Percentiles rank a stretch among this genome's conserved stretches.
Evolutionary conservation across 1,140 invertebrate species (phyloP).

Genomic region (Anagrus nilaparvatae): DNA sequence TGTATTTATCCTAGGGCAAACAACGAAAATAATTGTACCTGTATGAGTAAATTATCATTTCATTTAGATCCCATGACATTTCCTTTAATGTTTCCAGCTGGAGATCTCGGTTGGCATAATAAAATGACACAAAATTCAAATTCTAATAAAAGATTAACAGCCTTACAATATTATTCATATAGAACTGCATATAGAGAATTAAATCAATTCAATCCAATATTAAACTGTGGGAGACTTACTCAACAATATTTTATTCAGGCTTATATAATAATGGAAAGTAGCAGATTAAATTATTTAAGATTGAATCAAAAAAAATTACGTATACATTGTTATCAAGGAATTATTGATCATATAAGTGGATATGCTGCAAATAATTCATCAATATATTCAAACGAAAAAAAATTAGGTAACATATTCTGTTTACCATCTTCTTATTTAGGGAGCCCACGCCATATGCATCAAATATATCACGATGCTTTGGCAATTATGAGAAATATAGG

Average conservation of each 20-base stretch:
- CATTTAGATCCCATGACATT: slow-evolving; percentile 12
- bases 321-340: slow-evolving; percentile 8
- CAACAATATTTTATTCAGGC: slow-evolving; percentile 11
- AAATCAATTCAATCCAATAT: slow-evolving; percentile 1
- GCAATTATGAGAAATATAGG: neutral
- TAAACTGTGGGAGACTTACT: slow-evolving; percentile 4
- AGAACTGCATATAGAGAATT: neutral
- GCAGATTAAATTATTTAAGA: slow-evolving; percentile 3
- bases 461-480: neutral
- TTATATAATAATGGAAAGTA: slow-evolving; percentile 4
- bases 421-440: neutral
- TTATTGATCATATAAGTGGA: slow-evolving; percentile 4
- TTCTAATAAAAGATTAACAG: slow-evolving; percentile 6
- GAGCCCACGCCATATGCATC: neutral
- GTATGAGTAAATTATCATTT: slow-evolving; percentile 7
- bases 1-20: slow-evolving; percentile 9
- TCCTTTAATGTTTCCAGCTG: slow-evolving; percentile 4
- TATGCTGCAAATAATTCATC: neutral
- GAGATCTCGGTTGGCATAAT: slow-evolving; percentile 7
- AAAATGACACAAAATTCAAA: slow-evolving; percentile 6
- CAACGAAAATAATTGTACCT: neutral
- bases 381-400: neutral
- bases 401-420: neutral
- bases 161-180: slow-evolving; percentile 12
- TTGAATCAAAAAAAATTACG: slow-evolving; percentile 2